Base-by-base conservation (phyloP, 1,140 invertebrate genomes). In the Chelonus insularis region DNA sequence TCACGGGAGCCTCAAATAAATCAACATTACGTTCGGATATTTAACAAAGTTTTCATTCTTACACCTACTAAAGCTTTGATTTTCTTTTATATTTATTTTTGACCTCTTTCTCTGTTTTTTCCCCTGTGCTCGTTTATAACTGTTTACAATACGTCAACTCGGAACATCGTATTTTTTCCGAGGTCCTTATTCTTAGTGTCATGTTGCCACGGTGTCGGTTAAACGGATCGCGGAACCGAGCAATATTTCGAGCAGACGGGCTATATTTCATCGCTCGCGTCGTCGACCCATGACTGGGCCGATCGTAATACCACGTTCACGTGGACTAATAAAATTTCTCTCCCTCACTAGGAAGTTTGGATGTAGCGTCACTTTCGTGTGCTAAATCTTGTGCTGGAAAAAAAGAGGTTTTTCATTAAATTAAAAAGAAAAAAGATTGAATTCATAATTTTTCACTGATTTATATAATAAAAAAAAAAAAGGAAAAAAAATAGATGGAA, bases 241-340 rank as follows among this genome's bases (percentile, higher is more conserved):
- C 60, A 62, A 66, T 66, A 73, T 66, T 70, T 72, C 67, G 62
- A 68, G 50, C 18, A 51, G 62, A 66, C 62, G 58, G 36, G 21
- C 58, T 32, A 60, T 62, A 68, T 67, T 72, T 69, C 65, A 66
- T 62, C 39, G 37, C 47, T 16, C 57, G 32, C 62, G 39, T 54
- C 58, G 55, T 50, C 59, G 57, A 58, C 62, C 37, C 43, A 57
- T 55, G 61, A 65, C 56, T 52, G 55, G 55, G 47, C 56, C 50
- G 60, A 65, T 59, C 56, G 60, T 58, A 65, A 65, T 59, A 54
- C 56, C 43, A 18, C 12, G 23, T 23, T 32, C 54, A 34, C 60
- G 14, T 18, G 16, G 57, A 23, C 51, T 60, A 45, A 57, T 57
- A 63, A 57, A 57, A 57, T 37, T 60, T 56, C 39, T 34, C 32